Evolutionary conservation across 2,888 invertebrate species (phyloP).

Genomic region (Meiosimyza platycephala): DNA sequence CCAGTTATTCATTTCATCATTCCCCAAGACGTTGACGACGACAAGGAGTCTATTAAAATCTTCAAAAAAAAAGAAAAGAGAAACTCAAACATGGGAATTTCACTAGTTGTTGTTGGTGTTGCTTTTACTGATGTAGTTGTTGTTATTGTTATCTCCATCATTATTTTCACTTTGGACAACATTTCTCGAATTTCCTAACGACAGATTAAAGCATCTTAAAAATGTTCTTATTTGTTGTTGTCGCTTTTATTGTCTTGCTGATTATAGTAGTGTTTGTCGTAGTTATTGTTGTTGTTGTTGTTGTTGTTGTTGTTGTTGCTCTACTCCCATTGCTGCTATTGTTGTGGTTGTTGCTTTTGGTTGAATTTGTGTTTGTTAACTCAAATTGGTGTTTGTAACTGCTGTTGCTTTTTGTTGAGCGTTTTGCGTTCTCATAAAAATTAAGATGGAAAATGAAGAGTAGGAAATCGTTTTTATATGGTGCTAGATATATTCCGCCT

Average conservation of each 20-base stretch:
- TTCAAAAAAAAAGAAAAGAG: not conserved
- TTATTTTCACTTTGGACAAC: constrained; percentile 28
- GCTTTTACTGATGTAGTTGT: constrained; percentile 4
- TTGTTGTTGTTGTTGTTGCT: not conserved
- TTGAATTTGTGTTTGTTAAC: too few species aligned
- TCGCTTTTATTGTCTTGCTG: constrained; percentile 6
- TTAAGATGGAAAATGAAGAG: too few species aligned
- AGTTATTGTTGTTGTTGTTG: not conserved
- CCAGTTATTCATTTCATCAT: constrained; percentile 16
- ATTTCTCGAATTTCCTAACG: constrained; percentile 14
- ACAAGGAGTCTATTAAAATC: constrained; percentile 21
- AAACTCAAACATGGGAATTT: not conserved
- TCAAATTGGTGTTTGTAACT: too few species aligned
- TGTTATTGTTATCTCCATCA: constrained; percentile 25
- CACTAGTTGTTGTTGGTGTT: constrained; percentile 1
- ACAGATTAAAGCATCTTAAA: constrained; percentile 27
- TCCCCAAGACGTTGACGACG: not conserved
- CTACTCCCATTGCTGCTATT: too few species aligned
- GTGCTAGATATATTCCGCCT: too few species aligned
- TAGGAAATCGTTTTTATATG: too few species aligned
- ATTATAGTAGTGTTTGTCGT: constrained; percentile 7
- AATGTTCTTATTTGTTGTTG: constrained; percentile 13
- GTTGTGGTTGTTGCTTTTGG: too few species aligned
- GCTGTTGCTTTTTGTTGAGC: too few species aligned
- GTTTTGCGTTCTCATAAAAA: too few species aligned